phyloP scores from a whole-genome alignment of 2,888 invertebrate species.

The Rotaria magnacalcarata region DNA sequence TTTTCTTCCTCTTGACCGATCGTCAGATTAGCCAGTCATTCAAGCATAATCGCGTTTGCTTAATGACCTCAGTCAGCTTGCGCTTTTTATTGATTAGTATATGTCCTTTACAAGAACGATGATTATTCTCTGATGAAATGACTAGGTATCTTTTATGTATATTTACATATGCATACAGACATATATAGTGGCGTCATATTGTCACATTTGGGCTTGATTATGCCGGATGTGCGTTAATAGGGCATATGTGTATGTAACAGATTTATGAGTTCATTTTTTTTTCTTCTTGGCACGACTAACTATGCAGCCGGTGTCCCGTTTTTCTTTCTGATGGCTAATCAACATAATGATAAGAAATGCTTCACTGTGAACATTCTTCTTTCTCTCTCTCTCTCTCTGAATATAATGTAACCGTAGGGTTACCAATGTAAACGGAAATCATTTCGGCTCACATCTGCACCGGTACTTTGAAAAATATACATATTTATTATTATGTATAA shows the following conservation, averaged over 20 bases:
- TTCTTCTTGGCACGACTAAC: neutral
- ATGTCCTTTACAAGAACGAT: neutral
- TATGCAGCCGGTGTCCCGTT: neutral
- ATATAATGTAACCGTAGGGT: constrained; percentile 16
- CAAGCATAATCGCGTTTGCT: neutral
- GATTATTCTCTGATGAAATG: neutral
- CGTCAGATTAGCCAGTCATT: neutral
- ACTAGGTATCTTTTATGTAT: neutral
- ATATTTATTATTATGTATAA: neutral
- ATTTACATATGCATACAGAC: neutral
- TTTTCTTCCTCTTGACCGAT: neutral
- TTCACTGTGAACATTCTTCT: neutral
- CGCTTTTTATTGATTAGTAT: neutral
- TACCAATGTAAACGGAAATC: neutral
- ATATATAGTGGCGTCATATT: neutral
- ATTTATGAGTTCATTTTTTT: constrained; percentile 16
- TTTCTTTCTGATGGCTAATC: neutral
- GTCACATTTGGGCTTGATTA: constrained; percentile 20
- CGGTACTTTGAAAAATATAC: neutral
- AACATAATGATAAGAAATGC: neutral
- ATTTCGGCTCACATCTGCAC: neutral
- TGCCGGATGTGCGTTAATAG: neutral
- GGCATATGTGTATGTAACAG: neutral
- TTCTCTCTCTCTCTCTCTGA: neutral
- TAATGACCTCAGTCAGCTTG: neutral